phyloP scores from a whole-genome alignment of 2,797 vertebrate genomes.

The Erethizon dorsatum region DNA sequence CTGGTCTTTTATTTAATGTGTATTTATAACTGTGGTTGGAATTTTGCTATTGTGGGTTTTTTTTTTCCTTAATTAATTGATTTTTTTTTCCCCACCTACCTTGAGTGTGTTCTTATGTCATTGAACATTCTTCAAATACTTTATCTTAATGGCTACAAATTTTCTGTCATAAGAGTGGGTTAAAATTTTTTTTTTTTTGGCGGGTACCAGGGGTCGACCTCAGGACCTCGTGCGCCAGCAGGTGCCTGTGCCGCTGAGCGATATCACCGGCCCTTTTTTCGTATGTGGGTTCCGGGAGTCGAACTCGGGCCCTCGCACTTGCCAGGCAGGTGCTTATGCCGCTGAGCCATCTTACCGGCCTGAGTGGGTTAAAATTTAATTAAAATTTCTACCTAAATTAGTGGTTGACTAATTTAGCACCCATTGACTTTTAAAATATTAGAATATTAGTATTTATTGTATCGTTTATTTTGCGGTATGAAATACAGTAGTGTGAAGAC shows the following conservation, averaged over 20 bases:
- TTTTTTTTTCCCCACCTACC: background rate
- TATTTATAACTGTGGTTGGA: no score
- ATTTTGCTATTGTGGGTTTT: conserved; percentile 35
- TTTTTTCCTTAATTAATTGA: background rate
- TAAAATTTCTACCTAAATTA: background rate
- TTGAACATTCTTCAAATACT: conserved; percentile 44
- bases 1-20: no score
- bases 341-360: no score
- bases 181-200: no score
- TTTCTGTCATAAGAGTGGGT: conserved; percentile 8
- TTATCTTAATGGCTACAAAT: background rate
- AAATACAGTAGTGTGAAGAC: conserved; percentile 23
- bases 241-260: no score
- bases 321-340: no score
- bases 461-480: conserved; percentile 12
- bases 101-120: background rate
- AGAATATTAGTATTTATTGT: background rate
- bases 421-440: background rate
- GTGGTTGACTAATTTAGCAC: background rate
- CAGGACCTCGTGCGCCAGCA: no score
- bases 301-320: no score
- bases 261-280: no score
- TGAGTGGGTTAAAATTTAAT: background rate
- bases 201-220: no score
- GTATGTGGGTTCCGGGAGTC: no score